Percentiles rank a stretch among this genome's conserved stretches.
phyloP scores from a whole-genome alignment of 2,113 vertebrate genomes.

The Myrmecophaga tridactyla region DNA sequence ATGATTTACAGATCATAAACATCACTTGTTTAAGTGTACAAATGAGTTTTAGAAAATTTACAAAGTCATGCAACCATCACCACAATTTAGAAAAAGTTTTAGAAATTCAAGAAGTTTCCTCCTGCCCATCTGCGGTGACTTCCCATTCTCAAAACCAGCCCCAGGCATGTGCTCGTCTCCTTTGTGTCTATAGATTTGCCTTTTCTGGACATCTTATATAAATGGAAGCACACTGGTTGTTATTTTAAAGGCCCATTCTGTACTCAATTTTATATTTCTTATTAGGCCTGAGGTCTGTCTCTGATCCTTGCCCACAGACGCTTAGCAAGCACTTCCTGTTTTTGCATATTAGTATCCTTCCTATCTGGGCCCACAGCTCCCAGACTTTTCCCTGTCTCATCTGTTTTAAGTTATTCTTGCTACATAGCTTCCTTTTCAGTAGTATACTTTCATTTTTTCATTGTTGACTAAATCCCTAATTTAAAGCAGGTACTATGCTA shows the following conservation, averaged over 20 bases:
- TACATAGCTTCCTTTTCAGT: background rate
- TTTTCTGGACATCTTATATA: background rate
- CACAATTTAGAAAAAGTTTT: background rate
- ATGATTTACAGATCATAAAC: background rate
- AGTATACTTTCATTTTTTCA: background rate
- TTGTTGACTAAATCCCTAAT: background rate
- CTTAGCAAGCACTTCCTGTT: background rate
- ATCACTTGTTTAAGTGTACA: background rate
- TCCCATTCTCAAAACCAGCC: background rate
- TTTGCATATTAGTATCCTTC: background rate
- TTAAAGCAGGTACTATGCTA: background rate
- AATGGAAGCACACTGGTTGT: background rate
- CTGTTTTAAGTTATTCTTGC: background rate
- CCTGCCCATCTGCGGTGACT: background rate
- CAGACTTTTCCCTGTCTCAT: background rate
- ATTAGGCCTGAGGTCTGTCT: background rate
- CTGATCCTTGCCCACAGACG: background rate
- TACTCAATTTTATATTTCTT: background rate
- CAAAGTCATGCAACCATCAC: background rate
- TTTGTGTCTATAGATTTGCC: background rate
- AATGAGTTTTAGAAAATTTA: background rate
- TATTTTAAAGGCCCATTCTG: background rate
- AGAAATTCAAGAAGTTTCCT: background rate
- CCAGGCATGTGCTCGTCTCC: background rate
- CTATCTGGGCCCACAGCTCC: background rate